Percentiles rank a stretch among this genome's conserved stretches.
These are phyloP conservation scores for Nemoura dubitans DNA, from an alignment of 2,888 invertebrate genomes.

Conservation along the genomic window DNA sequence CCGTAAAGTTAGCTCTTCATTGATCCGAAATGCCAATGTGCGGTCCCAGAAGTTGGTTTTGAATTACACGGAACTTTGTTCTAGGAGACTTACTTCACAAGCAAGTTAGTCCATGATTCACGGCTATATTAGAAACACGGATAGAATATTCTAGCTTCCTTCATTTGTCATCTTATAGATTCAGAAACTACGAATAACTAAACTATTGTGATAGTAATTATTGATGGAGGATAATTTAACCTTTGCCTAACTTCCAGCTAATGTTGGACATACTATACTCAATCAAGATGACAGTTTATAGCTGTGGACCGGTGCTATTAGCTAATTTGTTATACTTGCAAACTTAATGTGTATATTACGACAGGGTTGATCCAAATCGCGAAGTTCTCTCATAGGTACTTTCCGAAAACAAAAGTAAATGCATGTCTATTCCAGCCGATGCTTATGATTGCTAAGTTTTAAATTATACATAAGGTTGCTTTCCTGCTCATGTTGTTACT, in stretches of 20 bases:
- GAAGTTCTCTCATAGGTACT: background rate
- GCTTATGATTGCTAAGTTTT: no score
- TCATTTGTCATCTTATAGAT: slow-evolving; percentile 35
- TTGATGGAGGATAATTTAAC: slow-evolving; percentile 12
- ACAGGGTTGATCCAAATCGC: background rate
- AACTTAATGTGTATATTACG: background rate
- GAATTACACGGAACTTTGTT: background rate
- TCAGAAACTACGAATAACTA: background rate
- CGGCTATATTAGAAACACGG: background rate
- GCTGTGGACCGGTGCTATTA: background rate
- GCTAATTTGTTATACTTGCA: background rate
- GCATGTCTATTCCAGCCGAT: no score
- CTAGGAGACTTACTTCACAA: background rate
- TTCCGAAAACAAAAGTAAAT: background rate
- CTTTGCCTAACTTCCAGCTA: background rate
- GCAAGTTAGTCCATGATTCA: background rate
- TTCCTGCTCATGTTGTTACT: no score
- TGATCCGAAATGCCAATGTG: slow-evolving; percentile 12
- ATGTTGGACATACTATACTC: background rate
- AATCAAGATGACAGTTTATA: background rate
- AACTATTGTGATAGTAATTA: slow-evolving; percentile 1
- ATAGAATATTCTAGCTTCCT: slow-evolving; percentile 1
- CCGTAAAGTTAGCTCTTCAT: background rate
- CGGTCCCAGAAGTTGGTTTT: slow-evolving; percentile 12
- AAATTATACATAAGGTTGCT: no score